phyloP scores from a whole-genome alignment of 2,113 vertebrate species.

The Clarias macrocephalus region DNA sequence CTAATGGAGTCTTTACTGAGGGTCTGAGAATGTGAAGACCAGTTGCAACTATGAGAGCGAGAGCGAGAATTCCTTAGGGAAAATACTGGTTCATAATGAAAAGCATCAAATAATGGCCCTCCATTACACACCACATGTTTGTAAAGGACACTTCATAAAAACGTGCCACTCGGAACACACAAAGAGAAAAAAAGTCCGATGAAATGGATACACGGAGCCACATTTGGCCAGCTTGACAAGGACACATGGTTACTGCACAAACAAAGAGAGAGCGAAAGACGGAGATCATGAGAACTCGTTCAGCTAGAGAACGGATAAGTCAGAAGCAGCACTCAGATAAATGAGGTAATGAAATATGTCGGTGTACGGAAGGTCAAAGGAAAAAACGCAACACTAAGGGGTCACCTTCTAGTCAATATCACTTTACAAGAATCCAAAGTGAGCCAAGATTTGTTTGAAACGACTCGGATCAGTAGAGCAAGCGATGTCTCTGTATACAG shows the following conservation, averaged over 20 bases:
- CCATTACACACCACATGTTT: not conserved
- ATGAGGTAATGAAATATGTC: constrained; percentile 23
- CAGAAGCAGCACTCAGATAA: constrained; percentile 8
- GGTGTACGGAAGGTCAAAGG: not conserved
- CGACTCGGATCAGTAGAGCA: not conserved
- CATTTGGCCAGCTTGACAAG: not conserved
- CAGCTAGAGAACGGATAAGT: not conserved
- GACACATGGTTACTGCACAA: no score
- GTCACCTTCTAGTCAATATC: not conserved
- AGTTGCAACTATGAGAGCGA: not conserved
- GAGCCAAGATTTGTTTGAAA: not conserved
- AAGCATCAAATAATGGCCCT: not conserved
- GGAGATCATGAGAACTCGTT: not conserved
- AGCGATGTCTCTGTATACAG: not conserved
- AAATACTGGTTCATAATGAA: not conserved
- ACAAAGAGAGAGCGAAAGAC: not conserved
- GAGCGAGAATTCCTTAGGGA: not conserved
- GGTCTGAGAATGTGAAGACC: not conserved
- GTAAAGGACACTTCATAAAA: not conserved
- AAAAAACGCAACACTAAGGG: not conserved
- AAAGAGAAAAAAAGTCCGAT: not conserved
- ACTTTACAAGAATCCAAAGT: not conserved
- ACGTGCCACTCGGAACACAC: not conserved
- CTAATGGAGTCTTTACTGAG: constrained; percentile 8
- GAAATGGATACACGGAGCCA: not conserved